These are phyloP conservation scores for Galerucella pusilla DNA, from an alignment of 2,888 invertebrate species.

Conservation along the genomic window DNA sequence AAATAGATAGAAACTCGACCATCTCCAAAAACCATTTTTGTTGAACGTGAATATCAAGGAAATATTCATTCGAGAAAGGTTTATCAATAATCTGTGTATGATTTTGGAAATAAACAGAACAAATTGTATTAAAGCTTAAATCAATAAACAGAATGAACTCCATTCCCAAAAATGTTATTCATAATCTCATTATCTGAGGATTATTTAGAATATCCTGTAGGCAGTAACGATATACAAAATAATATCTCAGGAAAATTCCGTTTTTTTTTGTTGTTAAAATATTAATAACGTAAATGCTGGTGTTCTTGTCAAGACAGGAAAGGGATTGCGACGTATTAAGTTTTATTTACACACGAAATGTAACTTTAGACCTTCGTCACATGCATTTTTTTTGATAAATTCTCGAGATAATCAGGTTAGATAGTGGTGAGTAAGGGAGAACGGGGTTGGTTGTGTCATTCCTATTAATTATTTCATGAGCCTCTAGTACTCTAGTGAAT, in stretches of 20 bases:
- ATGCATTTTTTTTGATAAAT: not conserved
- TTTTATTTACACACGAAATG: constrained; percentile 31
- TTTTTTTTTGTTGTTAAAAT: not conserved
- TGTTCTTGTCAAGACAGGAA: constrained; percentile 30
- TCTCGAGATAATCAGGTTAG: not conserved
- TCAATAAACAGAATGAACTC: too few species aligned
- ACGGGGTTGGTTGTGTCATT: too few species aligned
- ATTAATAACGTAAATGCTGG: constrained; percentile 29
- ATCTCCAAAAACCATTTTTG: not conserved
- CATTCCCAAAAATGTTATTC: too few species aligned
- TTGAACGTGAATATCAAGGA: not conserved
- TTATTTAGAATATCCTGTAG: not conserved
- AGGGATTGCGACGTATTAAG: constrained; percentile 27
- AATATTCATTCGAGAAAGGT: not conserved
- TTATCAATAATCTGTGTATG: not conserved
- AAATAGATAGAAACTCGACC: constrained; percentile 1
- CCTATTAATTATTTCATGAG: too few species aligned
- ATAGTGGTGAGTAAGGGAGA: not conserved
- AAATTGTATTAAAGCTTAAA: not conserved
- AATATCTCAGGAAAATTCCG: too few species aligned
- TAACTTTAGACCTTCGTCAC: not conserved
- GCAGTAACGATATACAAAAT: too few species aligned
- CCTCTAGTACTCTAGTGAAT: too few species aligned
- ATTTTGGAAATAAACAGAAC: too few species aligned
- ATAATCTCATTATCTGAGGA: too few species aligned